Evolutionary conservation across 2,888 invertebrate species (phyloP), one percentile per base, ranked within the genome.

Genomic region (Xestia ashworthii): DNA sequence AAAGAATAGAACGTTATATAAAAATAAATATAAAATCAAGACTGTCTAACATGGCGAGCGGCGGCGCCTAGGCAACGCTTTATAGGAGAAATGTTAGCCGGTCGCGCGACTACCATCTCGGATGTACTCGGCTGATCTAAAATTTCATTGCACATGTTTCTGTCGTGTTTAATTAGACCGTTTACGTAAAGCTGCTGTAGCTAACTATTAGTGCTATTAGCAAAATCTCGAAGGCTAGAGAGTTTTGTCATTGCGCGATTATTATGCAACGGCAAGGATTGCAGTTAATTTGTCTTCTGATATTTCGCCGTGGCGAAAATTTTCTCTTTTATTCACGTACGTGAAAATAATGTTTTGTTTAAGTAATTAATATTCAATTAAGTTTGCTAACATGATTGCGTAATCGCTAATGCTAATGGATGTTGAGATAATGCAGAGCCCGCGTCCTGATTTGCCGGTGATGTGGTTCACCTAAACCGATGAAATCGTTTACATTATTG

Each of bases 61-160:
- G 64, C 62, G 67, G 69, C 76, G 77, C 85, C 74, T 84, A 78
- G 74, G 76, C 65, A 41, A 64, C 53, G 44, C 48, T 68, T 58
- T 71, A 83, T 72, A 70, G 81, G 64, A 69, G 67, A 67, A 38
- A 71, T 62, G 62, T 44, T 65, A 62, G 67, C 74, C 55, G 72
- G 67, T 74, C 69, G 73, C 67, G 68, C 67, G 16, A 60, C 74
- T 67, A 41, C 66, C 67, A 53, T 64, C 80, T 83, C 68, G 32
- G 76, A 71, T 80, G 67, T 78, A 76, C 83, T 64, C 55, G 14
- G 41, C 67, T 70, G 80, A 82, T 89, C 88, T 88, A 82, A 78
- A 88, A 86, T 88, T 88, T 88, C 82, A 83, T 79, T 84, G 81
- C 78, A 81, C 88, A 76, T 89, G 88, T 89, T 81, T 82, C 78